phyloP scores from a whole-genome alignment of 2,888 invertebrate genomes.

The Papilio elwesi region DNA sequence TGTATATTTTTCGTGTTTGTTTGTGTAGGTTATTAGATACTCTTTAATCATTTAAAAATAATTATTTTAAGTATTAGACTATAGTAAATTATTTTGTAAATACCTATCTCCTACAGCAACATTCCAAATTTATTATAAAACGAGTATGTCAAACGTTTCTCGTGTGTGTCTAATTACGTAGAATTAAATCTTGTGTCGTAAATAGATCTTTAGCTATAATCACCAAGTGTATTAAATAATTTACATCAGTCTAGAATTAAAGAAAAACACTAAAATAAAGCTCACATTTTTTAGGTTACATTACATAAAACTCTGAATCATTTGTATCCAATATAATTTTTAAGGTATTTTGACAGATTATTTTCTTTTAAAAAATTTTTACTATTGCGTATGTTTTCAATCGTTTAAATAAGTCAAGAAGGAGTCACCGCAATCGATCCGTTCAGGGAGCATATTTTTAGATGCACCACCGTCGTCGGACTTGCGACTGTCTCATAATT shows the following conservation, averaged over 20 bases:
- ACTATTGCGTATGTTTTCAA: slow-evolving; percentile 48
- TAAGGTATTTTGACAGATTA: not conserved
- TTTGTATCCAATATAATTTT: not conserved
- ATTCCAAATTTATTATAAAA: slow-evolving; percentile 69
- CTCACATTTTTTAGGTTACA: not conserved
- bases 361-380: not conserved
- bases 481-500: slow-evolving; percentile 63
- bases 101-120: slow-evolving; percentile 63
- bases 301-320: not conserved
- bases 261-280: not conserved
- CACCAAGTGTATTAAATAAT: slow-evolving; percentile 12
- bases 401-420: slow-evolving; percentile 46
- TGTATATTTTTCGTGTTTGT: not conserved
- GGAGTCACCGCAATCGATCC: slow-evolving; percentile 73
- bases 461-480: slow-evolving; percentile 60
- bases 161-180: slow-evolving; percentile 43
- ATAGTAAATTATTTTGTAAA: slow-evolving; percentile 40
- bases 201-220: slow-evolving; percentile 3
- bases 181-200: slow-evolving; percentile 23
- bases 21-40: slow-evolving; percentile 19
- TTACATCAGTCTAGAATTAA: slow-evolving; percentile 17
- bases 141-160: slow-evolving; percentile 65
- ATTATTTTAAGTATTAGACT: slow-evolving; percentile 6
- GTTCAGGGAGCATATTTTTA: slow-evolving; percentile 73
- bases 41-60: not conserved